These are phyloP conservation scores for Dusona sp. DNA, from an alignment of 2,888 invertebrate species.

Conservation along the genomic window DNA sequence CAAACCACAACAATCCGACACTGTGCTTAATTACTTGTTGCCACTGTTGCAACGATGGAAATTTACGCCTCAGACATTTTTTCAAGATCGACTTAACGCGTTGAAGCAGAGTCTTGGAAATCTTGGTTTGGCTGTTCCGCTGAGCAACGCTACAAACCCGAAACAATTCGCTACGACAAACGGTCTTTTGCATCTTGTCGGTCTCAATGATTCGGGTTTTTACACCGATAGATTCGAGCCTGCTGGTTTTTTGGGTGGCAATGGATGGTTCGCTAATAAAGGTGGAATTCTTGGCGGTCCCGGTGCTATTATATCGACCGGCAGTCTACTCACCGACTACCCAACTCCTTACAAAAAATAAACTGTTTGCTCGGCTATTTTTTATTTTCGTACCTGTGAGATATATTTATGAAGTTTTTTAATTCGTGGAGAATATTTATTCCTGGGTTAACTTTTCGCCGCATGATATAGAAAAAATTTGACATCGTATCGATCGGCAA, in stretches of 20 bases:
- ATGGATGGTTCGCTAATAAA: conserved; percentile 81
- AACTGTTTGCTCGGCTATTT: neutral
- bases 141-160: conserved; percentile 60
- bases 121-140: conserved; percentile 61
- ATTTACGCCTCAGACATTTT: conserved; percentile 75
- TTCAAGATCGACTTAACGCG: conserved; percentile 73
- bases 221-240: conserved; percentile 77
- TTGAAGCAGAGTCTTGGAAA: conserved; percentile 72
- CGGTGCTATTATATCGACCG: conserved; percentile 79
- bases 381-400: neutral
- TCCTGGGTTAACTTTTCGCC: neutral
- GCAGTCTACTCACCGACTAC: conserved; percentile 80
- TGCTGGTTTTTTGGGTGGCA: conserved; percentile 79
- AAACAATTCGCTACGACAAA: conserved; percentile 72
- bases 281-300: conserved; percentile 81
- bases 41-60: conserved; percentile 76
- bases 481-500: neutral
- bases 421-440: neutral
- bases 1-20: conserved; percentile 23
- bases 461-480: neutral
- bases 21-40: conserved; percentile 70
- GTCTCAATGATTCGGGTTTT: conserved; percentile 75
- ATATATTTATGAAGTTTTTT: neutral
- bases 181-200: conserved; percentile 73
- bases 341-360: conserved; percentile 77